Evolutionary conservation across 2,113 vertebrate genomes (phyloP).

Genomic region (Xiphorhynchus elegans): DNA sequence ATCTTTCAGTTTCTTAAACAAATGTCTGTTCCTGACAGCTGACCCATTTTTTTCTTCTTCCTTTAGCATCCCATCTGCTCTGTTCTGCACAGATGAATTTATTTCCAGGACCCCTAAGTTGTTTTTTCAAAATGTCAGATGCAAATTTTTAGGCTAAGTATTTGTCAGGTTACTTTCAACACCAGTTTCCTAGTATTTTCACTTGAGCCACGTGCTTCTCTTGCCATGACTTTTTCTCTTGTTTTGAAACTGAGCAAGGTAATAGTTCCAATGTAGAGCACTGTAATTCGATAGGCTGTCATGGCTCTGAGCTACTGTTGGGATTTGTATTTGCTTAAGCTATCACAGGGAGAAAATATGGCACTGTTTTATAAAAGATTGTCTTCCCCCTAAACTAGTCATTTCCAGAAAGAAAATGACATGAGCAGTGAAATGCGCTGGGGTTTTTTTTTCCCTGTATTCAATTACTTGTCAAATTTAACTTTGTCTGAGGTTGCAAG

Average conservation of each 20-base stretch:
- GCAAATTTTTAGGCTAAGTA: background rate
- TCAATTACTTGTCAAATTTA: background rate
- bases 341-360: background rate
- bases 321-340: background rate
- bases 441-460: background rate
- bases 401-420: background rate
- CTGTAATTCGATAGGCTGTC: background rate
- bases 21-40: background rate
- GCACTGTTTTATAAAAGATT: background rate
- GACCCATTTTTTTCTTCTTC: background rate
- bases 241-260: background rate
- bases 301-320: background rate
- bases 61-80: background rate
- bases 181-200: background rate
- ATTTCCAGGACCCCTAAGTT: background rate
- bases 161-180: background rate
- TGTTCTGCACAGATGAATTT: background rate
- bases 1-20: background rate
- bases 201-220: background rate
- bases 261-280: background rate
- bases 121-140: background rate
- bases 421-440: background rate
- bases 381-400: background rate
- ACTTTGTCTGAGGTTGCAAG: background rate
- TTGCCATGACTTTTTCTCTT: background rate